Evolutionary conservation across 2,888 invertebrate genomes (phyloP).

Genomic region (Lasioglossum vierecki): DNA sequence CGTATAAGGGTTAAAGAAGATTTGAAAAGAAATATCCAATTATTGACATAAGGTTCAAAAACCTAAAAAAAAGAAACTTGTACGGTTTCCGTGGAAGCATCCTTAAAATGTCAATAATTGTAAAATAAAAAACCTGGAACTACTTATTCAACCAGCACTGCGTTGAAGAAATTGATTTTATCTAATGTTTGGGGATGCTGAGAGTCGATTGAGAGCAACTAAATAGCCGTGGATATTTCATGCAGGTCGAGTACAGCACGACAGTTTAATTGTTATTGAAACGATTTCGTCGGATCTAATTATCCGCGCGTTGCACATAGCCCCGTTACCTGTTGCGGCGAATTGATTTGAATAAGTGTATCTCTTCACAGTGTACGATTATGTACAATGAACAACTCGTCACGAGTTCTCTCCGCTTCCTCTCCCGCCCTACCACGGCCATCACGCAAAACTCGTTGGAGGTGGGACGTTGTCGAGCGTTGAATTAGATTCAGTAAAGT

Average conservation of each 20-base stretch:
- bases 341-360: conserved; percentile 63
- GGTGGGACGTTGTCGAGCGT: conserved; percentile 68
- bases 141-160: neutral
- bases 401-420: conserved; percentile 68
- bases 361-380: conserved; percentile 56
- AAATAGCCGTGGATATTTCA: neutral
- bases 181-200: neutral
- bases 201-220: neutral
- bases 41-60: neutral
- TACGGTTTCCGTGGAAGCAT: neutral
- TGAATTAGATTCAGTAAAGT: conserved; percentile 67
- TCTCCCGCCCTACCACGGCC: conserved; percentile 54
- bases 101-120: neutral
- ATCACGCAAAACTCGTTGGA: conserved; percentile 42
- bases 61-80: neutral
- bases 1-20: too few relatives aligned
- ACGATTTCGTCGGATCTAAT: conserved; percentile 17
- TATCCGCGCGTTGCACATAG: conserved; percentile 12
- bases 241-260: neutral
- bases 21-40: neutral
- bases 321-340: conserved; percentile 44
- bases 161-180: too few relatives aligned
- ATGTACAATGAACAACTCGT: conserved; percentile 63
- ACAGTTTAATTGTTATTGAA: neutral
- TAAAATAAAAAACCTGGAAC: neutral